A percentile compares a stretch with the other conserved stretches of the same genome.
These are phyloP conservation scores for Tursiops truncatus DNA, from an alignment of 2,113 vertebrate species.

Conservation along the genomic window DNA sequence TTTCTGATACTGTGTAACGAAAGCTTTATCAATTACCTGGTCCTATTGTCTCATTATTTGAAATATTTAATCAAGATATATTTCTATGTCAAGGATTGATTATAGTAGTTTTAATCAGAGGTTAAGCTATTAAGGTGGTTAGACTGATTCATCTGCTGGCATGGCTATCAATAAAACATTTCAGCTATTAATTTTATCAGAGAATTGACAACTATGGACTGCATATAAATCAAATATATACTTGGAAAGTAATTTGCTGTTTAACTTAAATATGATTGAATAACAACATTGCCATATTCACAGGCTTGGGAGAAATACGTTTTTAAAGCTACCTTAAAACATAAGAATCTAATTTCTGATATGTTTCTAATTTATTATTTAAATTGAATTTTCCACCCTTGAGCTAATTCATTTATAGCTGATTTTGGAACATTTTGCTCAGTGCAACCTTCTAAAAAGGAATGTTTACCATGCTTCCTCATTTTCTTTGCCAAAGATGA, in stretches of 20 bases:
- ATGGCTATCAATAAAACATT: conserved; percentile 69
- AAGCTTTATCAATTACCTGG: conserved; percentile 31
- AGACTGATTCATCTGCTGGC: conserved; percentile 57
- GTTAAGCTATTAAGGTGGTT: conserved; percentile 57
- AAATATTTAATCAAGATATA: conserved; percentile 65
- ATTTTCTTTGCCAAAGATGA: conserved; percentile 64
- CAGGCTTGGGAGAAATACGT: conserved; percentile 18
- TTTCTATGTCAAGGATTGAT: conserved; percentile 58
- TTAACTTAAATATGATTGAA: conserved; percentile 65
- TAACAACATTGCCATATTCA: conserved; percentile 20
- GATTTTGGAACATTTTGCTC: conserved; percentile 56
- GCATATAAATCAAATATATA: conserved; percentile 57
- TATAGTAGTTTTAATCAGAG: conserved; percentile 64
- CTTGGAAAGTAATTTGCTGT: conserved; percentile 52
- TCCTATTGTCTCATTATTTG: conserved; percentile 50
- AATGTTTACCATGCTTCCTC: conserved; percentile 45
- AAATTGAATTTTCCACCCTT: conserved; percentile 68
- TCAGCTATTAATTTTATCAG: conserved; percentile 69
- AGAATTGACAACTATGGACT: conserved; percentile 62
- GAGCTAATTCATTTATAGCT: conserved; percentile 62
- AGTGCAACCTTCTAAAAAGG: conserved; percentile 41
- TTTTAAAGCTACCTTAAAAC: conserved; percentile 58
- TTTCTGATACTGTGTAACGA: not conserved
- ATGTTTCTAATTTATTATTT: conserved; percentile 73
- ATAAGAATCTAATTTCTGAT: conserved; percentile 56